Evolutionary conservation across 2,797 vertebrate species (phyloP), one percentile per base, ranked within the genome.

Genomic region (Saguinus oedipus): DNA sequence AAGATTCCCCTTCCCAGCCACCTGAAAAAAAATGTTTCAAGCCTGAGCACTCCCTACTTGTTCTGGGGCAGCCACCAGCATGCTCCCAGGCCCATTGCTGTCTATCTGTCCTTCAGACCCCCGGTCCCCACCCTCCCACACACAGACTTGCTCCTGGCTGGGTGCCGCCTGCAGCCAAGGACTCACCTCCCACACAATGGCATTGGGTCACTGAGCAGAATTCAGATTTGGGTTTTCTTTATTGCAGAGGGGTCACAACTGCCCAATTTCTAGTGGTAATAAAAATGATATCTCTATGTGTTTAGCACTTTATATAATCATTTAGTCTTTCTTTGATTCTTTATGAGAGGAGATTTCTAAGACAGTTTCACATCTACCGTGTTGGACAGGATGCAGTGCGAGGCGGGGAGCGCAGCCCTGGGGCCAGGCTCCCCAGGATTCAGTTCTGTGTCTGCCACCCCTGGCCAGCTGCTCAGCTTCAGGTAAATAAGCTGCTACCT

Each of bases 1-100:
- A 98, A 97, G 89, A 96, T 90, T 80, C 59, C 61, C 79, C 74
- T 76, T 83, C 84, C 36, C 57, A 72, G 82, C 27, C 97, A 46
- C 81, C 75, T 85, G 82, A 91, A 78, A 50, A 84, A 94, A 97
- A 95, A 81, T 42, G 50, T 96, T 88, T 97, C 50, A 89, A 92
- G 39, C 94, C 61, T 61, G 55, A 90, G 39, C 0, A 0, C 33
- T 70, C n/a, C 30, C 50, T 55, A 20, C 53, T 55, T 5, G 4
- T 80, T 39, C 12, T 13, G 6, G 39, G 33, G 20, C 79, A 61
- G 91, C 79, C 61, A 46, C 30, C n/a, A 57, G 79, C 20, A 33
- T 4, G 19, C 36, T 79, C 55, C 36, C 75, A 30, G 36, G 7
- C 13, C 53, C 5, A 2, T 7, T 0, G 4, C 19, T 6, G 74